Base-by-base conservation (phyloP, 2,113 vertebrate genomes). In the Cephalopholis sonnerati region DNA sequence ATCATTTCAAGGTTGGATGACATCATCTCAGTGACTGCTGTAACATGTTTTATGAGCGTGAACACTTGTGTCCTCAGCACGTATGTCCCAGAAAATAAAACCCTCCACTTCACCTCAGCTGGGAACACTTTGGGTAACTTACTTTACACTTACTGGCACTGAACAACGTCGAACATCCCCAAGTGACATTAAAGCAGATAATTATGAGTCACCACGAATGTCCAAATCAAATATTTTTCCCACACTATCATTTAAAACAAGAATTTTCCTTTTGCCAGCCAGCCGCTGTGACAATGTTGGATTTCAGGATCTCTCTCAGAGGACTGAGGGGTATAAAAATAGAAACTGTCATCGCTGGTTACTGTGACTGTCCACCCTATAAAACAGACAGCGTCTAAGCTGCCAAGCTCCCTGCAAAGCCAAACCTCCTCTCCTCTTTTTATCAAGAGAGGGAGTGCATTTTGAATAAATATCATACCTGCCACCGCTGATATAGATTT, bases 261-360 rank as follows among this genome's bases (percentile, higher is more conserved):
- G n/a, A 75, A n/a, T 59, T 64, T 16, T 74, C 15, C 53, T 48
- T 16, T 39, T 57, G 51, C 62, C 85, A 85, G 74, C 63, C 51
- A 36, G 57, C 62, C 24, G 53, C 75, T 80, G 80, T 89, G 90
- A 84, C 86, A 82, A 69, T 36, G 84, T 71, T 86, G 80, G 82
- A 86, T 89, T 87, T 77, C 80, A 76, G 83, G 65, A 61, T 87
- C 41, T 63, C 55, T 91, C 77, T 82, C 77, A n/a, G 81, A 72
- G 85, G 87, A 89, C 68, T 82, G 82, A 82, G 57, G 69, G 32
- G 71, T 71, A 48, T 87, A 90, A 92, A 93, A 91, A 93, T 91
- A 93, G 87, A 89, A 88, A 54, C 87, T 92, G 89, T 93, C 91
- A 92, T 76, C 25, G 36, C 16, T 68, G 82, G 81, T 93, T 92